Conservation (phyloP, 2,888 invertebrate genomes). For the Resseliella maxima region DNA sequence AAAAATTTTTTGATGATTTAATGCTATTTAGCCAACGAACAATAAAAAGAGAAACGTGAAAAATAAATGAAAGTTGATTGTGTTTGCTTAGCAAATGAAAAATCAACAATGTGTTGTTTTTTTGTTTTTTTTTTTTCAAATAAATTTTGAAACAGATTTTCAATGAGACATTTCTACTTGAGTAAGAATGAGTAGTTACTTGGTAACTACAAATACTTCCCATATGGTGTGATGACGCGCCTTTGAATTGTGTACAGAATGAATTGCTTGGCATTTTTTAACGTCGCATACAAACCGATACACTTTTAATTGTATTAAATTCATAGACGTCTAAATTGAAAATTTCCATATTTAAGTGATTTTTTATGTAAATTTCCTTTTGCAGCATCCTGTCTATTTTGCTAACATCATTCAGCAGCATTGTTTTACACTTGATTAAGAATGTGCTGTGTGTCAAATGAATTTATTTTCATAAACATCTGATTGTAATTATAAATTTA, state of each 20-base stretch:
- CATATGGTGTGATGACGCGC: not conserved
- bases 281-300: not conserved
- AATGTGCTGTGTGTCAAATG: not conserved
- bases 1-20: too few relatives aligned
- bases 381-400: not conserved
- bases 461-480: conserved; percentile 8
- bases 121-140: too few relatives aligned
- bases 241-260: not conserved
- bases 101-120: not conserved
- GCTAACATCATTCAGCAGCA: not conserved
- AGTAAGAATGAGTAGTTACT: not conserved
- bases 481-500: conserved; percentile 45
- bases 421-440: not conserved
- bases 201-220: not conserved
- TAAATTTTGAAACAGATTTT: not conserved
- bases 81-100: conserved; percentile 11
- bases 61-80: conserved; percentile 21
- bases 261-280: not conserved
- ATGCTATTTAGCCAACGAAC: not conserved
- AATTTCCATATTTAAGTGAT: conserved; percentile 18
- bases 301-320: conserved; percentile 35
- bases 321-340: conserved; percentile 42
- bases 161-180: conserved; percentile 2
- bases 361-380: conserved; percentile 33
- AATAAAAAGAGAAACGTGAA: not conserved